These are phyloP conservation scores for Eupithecia subfuscata DNA, from an alignment of 2,888 invertebrate genomes.

Conservation along the genomic window DNA sequence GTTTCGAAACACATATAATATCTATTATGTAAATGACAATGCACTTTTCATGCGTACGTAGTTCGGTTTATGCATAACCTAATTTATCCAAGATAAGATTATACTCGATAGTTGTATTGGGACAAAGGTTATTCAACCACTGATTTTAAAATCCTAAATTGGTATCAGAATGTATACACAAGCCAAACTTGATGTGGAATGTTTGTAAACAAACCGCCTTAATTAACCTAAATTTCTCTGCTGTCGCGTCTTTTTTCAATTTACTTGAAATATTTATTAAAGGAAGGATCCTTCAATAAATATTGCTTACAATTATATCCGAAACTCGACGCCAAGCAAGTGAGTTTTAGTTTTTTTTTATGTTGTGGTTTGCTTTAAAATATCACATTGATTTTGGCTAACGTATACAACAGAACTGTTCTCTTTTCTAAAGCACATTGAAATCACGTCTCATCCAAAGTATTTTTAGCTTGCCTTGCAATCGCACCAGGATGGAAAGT, in stretches of 20 bases:
- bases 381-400: too few species aligned
- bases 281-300: too few species aligned
- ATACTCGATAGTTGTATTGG: neutral
- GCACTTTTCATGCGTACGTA: neutral
- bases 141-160: neutral
- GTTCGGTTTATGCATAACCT: neutral
- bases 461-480: slow-evolving; percentile 69
- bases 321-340: too few species aligned
- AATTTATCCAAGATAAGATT: neutral
- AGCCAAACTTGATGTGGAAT: too few species aligned
- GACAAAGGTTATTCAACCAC: slow-evolving; percentile 12
- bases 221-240: too few species aligned
- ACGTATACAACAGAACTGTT: neutral
- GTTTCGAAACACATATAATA: too few species aligned
- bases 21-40: neutral
- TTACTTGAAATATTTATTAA: too few species aligned
- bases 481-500: slow-evolving; percentile 66
- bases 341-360: too few species aligned
- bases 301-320: too few species aligned
- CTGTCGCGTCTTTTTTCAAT: too few species aligned
- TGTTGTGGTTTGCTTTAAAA: too few species aligned
- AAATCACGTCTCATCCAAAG: slow-evolving; percentile 57
- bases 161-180: neutral
- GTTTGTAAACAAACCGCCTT: too few species aligned
- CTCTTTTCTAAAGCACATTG: slow-evolving; percentile 51